Evolutionary conservation across 2,113 vertebrate genomes (phyloP).

Genomic region (Erythrocebus patas): DNA sequence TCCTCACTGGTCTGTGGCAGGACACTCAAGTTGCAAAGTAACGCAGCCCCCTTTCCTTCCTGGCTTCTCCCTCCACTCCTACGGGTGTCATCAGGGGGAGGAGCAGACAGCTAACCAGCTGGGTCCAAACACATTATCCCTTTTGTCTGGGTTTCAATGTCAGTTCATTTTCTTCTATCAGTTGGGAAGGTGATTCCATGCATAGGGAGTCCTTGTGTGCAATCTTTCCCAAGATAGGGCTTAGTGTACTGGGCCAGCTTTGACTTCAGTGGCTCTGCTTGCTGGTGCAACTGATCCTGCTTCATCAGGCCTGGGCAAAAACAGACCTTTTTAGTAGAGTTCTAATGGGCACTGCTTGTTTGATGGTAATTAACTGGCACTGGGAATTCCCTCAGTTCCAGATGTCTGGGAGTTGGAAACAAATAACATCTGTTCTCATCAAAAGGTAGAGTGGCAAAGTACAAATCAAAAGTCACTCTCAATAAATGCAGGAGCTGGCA

Average conservation of each 20-base stretch:
- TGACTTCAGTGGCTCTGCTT: background rate
- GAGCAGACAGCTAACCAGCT: background rate
- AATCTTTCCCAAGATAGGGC: background rate
- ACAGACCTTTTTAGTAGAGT: constrained; percentile 51
- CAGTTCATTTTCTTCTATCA: background rate
- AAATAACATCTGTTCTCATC: constrained; percentile 79
- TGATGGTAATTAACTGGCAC: constrained; percentile 67
- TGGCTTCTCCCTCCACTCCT: background rate
- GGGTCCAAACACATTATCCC: background rate
- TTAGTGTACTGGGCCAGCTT: background rate
- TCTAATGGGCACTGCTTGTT: constrained; percentile 60
- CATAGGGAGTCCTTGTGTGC: background rate
- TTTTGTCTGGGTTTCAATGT: background rate
- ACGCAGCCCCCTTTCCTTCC: background rate
- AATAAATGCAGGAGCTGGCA: constrained; percentile 63
- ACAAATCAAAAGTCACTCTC: constrained; percentile 67
- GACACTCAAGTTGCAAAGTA: background rate
- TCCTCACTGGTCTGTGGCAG: background rate
- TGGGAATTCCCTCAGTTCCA: constrained; percentile 71
- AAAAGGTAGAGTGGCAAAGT: constrained; percentile 70
- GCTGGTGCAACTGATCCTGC: background rate
- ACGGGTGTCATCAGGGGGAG: background rate
- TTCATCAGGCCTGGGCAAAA: constrained; percentile 10
- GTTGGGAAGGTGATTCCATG: background rate
- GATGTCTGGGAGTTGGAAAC: constrained; percentile 65